Percentiles rank a stretch among this genome's conserved stretches.
Conservation (phyloP, 1,140 invertebrate genomes). For the Trigoniulus corallinus region DNA sequence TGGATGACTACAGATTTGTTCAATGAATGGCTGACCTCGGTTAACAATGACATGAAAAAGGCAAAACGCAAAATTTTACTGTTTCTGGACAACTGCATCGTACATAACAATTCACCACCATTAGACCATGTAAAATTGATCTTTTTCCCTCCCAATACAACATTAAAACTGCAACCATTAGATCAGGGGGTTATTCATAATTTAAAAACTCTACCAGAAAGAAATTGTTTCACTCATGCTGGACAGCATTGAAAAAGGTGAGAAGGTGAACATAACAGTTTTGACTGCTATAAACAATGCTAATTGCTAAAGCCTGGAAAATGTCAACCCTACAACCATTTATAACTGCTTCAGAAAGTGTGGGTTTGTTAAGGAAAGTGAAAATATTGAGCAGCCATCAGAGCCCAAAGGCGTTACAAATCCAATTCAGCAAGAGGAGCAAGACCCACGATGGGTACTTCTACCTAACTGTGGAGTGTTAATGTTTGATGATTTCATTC, state of each 20-base stretch:
- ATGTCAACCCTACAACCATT: no score
- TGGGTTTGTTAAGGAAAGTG: background rate
- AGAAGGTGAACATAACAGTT: no score
- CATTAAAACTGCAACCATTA: conserved; percentile 1
- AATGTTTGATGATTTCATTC: background rate
- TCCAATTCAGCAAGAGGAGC: background rate
- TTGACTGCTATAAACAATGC: no score
- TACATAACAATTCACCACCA: conserved; percentile 3
- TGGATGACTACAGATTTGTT: conserved; percentile 31
- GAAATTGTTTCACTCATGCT: no score
- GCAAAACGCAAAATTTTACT: conserved; percentile 4
- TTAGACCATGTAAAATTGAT: conserved; percentile 3
- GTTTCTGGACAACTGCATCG: conserved; percentile 1
- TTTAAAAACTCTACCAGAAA: no score
- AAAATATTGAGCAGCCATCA: background rate
- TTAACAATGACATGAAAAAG: conserved; percentile 13
- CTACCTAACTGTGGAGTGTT: background rate
- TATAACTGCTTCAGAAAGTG: background rate
- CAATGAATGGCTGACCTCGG: conserved; percentile 14
- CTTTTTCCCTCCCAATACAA: conserved; percentile 4
- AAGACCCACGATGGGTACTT: background rate
- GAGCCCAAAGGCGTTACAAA: background rate
- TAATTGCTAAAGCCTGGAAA: no score
- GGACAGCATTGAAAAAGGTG: no score
- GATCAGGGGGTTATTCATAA: conserved; percentile 1